Evolutionary conservation across 1,140 invertebrate species (phyloP), one percentile per base, ranked within the genome.

Genomic region (Pseudomyrmex cubaensis): DNA sequence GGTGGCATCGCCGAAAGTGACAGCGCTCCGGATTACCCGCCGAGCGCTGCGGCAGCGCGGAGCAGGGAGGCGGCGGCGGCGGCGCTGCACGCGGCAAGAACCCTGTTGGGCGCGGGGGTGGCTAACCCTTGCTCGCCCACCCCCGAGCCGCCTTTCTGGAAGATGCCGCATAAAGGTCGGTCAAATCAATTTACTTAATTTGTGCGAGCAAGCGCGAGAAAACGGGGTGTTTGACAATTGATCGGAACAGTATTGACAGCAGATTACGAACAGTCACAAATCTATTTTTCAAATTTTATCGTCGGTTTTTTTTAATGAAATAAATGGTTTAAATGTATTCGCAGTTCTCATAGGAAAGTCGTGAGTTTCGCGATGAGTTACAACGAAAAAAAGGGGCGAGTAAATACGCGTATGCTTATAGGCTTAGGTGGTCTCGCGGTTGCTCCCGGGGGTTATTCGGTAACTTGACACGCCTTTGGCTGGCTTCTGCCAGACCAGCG

Each of bases 91-190:
- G 93, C 94, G 85, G 94, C 93, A 93, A 95, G 94, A 90, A 95
- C 95, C 91, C 92, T 95, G 94, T 94, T 95, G 92, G 95, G 94
- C 87, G 94, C 94, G 92, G 94, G 94, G 92, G 94, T 95, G 93
- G 94, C 94, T 89, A 93, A 93, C 91, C 94, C 94, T 94, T 95
- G 94, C 94, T 94, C 94, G 90, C 92, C 94, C 94, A 94, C 94
- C 94, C 95, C 93, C 93, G 95, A 94, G 91, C 94, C 95, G 88
- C 93, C 94, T 88, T 95, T 95, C 90, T 95, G 95, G 95, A 95
- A 95, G 91, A 95, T 95, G 95, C 95, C 95, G 72, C 95, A 95
- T 88, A 95, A 95, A 95, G 95, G 95, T 95, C 62, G 91, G 94
- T 93, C 46, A 3, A 74, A 69, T 62, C 46, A 25, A 50, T 70